Evolutionary conservation across 2,888 invertebrate genomes (phyloP), one percentile per base, ranked within the genome.

Genomic region (Rhorus exstirpatorius): DNA sequence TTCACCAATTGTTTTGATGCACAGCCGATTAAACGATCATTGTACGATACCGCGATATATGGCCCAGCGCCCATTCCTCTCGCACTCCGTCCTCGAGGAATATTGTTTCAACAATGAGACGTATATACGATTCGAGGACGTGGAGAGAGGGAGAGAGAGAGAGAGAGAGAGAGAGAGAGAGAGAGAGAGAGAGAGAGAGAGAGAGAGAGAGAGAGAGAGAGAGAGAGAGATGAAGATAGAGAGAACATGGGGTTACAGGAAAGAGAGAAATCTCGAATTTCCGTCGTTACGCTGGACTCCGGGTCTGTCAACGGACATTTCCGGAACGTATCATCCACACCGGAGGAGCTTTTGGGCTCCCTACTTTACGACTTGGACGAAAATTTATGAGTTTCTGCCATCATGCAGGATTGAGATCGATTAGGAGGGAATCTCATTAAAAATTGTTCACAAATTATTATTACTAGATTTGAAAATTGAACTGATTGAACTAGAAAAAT

Each of bases 1-100:
- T 85, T 81, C 86, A 86, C 86, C 91, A 89, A 92, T 92, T 92
- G 92, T 92, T n/a, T 92, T 89, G 91, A 88, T 87, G 87, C 90
- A 92, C 89, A 91, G 87, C 90, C 91, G 92, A 93, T 92, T 92
- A 90, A 93, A 91, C 90, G 91, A 91, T 92, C 90, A 90, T 90
- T 90, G 89, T 88, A 85, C 85, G 88, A 90, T 88, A 86, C 71
- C 81, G 83, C 86, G 86, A 86, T 86, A 85, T 84, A 86, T 84
- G 80, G 83, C 71, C 80, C 71, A 77, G 67, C 72, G 67, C 24
- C 46, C 6, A 65, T 38, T 53, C 21, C 63, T 46, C 65, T 44
- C 63, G 8, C 41, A 19, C 71, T 61, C 49, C 63, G 58, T 31
- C 55, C 51, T 44, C 58, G 80, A 83, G 85, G 88, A 91, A 90